These are phyloP conservation scores for Drosophila kikkawai DNA, from an alignment of 1,140 invertebrate genomes.

Conservation along the genomic window DNA sequence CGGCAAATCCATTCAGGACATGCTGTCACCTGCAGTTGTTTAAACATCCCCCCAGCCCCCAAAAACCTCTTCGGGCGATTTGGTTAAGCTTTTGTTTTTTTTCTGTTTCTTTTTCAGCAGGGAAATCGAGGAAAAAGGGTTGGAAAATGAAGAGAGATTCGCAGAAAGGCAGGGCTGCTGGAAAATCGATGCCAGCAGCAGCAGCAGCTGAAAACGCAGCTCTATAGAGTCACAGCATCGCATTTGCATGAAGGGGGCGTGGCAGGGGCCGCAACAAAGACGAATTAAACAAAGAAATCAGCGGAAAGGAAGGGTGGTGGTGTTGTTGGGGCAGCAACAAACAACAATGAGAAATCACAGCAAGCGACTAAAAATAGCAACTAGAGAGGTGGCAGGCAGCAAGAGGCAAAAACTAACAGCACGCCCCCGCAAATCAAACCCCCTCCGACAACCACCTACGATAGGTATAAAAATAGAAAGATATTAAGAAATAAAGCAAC, in stretches of 20 bases:
- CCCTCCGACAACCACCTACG: conserved; percentile 39
- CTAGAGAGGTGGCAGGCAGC: conserved; percentile 16
- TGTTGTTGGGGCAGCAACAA: conserved; percentile 51
- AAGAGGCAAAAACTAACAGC: conserved; percentile 41
- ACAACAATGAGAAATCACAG: conserved; percentile 79
- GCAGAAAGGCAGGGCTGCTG: conserved; percentile 17
- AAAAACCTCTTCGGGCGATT: conserved; percentile 6
- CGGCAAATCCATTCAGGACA: neutral
- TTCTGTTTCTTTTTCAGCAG: neutral
- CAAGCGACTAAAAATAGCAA: conserved; percentile 77
- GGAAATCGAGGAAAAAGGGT: conserved; percentile 27
- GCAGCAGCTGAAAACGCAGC: conserved; percentile 44
- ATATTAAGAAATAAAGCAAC: conserved; percentile 10
- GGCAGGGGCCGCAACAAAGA: conserved; percentile 64
- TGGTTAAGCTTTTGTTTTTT: conserved; percentile 13
- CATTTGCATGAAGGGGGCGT: conserved; percentile 40
- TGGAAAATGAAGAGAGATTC: conserved; percentile 20
- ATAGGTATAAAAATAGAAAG: conserved; percentile 9
- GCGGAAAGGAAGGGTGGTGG: conserved; percentile 9
- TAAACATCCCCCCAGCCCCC: neutral
- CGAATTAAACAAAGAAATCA: conserved; percentile 79
- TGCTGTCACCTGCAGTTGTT: neutral
- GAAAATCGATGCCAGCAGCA: conserved; percentile 50
- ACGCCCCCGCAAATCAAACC: conserved; percentile 36
- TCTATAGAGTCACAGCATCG: conserved; percentile 23